Evolutionary conservation across 2,888 invertebrate genomes (phyloP), one percentile per base, ranked within the genome.

Genomic region (Geotrupes spiniger): DNA sequence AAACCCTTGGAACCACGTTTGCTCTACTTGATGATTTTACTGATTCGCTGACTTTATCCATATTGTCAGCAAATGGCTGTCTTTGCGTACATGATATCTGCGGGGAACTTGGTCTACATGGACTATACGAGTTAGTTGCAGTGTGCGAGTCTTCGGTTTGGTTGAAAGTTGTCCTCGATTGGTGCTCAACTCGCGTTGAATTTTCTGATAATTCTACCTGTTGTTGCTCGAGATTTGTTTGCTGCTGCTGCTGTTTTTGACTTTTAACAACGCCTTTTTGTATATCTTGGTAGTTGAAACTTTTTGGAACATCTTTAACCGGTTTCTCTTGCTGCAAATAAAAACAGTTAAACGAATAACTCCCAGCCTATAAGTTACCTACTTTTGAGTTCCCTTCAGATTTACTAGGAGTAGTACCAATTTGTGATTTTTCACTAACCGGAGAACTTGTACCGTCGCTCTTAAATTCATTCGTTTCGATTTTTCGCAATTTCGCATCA

Each of bases 241-340:
- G 6, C 41, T 44, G 37, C 29, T 48, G 48, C 14, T 49, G 45
- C 3, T 36, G 36, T 14, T 42, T 29, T 4, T 42, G 36, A 9
- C 46, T 46, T 44, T 58, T 50, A 25, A 38, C 41, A 3, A 61
- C 45, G 12, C 49, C 55, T 10, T 58, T 49, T 16, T 57, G 56
- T 12, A 63, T 61, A 16, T 63, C 63, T 28, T 54, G 50, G 28
- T 63, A 63, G 26, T 61, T 63, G 42, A 58, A 61, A 38, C 62
- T 61, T 45, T 57, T 56, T 8, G 54, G 57, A 8, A 44, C 27
- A 26, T 50, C 50, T 12, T 50, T 50, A 14, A 50, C 17, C 11
- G 37, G 14, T n/a, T 42, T 46, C 15, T 46, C 52, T 11, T 31
- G 29, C 46, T 46, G 11, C 10, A 6, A 29, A 11, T 11, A 12